Evolutionary conservation across 2,113 vertebrate genomes (phyloP).

Genomic region (Meleagris gallopavo): DNA sequence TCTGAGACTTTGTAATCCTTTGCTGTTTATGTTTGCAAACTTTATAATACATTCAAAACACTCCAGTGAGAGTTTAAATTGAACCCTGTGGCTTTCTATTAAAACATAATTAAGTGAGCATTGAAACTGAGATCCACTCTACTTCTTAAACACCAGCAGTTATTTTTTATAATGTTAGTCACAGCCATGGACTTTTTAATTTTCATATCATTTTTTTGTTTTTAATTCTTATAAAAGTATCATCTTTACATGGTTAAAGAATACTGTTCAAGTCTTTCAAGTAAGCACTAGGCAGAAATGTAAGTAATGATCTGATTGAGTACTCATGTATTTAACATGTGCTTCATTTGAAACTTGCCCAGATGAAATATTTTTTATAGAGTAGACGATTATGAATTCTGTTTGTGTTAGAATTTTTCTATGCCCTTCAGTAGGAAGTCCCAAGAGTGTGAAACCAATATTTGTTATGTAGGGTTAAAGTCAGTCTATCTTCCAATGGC

Average conservation of each 20-base stretch:
- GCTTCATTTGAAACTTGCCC: background rate
- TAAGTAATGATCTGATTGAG: background rate
- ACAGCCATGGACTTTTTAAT: constrained; percentile 23
- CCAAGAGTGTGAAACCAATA: background rate
- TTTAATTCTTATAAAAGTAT: background rate
- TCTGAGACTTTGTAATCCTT: background rate
- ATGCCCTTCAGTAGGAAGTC: background rate
- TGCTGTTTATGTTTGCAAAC: background rate
- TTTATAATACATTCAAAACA: background rate
- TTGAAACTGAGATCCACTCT: background rate
- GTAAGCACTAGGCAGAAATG: background rate
- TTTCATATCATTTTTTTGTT: constrained; percentile 31
- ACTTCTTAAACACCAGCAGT: background rate
- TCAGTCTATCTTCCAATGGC: background rate
- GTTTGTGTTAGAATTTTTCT: background rate
- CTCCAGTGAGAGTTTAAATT: background rate
- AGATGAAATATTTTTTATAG: background rate
- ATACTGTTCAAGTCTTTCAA: background rate
- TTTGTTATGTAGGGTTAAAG: background rate
- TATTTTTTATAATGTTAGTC: constrained; percentile 47
- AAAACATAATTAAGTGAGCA: background rate
- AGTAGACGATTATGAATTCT: background rate
- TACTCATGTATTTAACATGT: background rate
- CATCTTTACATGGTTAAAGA: background rate
- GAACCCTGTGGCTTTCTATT: background rate